Base-by-base conservation (phyloP, 2,888 invertebrate genomes). In the Mythimna vitellina region DNA sequence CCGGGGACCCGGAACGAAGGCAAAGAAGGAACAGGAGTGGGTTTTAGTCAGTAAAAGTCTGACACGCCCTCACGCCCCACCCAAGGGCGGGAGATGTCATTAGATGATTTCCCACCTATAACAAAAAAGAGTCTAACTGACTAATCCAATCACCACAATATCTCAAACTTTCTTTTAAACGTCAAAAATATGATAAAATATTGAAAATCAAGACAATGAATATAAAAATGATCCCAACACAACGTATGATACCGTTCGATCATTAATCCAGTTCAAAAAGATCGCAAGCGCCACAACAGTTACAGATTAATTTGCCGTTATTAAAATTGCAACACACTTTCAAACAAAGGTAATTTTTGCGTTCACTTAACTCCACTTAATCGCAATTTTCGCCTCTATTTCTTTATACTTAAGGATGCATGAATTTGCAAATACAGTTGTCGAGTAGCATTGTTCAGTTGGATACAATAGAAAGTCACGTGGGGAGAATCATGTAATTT, bases 241-340 rank as follows among this genome's bases (percentile, higher is more conserved):
- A 78, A 17, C 57, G 38, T 74, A 53, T 67, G 53, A 63, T 81
- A 86, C 82, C 81, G 84, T 86, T 84, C 61, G 57, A 80, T 63
- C 32, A 14, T 4, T 67, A 58, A 75, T 73, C 66, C 73, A 73
- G 58, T 67, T 72, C 56, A 65, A 65, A 65, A 84, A 62, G n/a
- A 72, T 77, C 82, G 53, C 69, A 82, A 75, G 60, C 67, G 49
- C 70, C 60, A 66, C 38, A 70, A 86, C 85, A 76, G 86, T 85
- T 86, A 81, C 65, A 76, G 32, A 83, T 87, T 78, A 85, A 81
- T 85, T 60, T 73, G 68, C 85, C 87, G 86, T 87, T 85, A 87
- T 87, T 85, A 85, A 85, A 86, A 85, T 85, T 80, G 86, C 85
- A 82, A 73, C 80, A 82, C 62, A 85, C 83, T 80, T 82, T 75